Conservation (phyloP, 2,888 invertebrate genomes). For the Tenthredo amoena region DNA sequence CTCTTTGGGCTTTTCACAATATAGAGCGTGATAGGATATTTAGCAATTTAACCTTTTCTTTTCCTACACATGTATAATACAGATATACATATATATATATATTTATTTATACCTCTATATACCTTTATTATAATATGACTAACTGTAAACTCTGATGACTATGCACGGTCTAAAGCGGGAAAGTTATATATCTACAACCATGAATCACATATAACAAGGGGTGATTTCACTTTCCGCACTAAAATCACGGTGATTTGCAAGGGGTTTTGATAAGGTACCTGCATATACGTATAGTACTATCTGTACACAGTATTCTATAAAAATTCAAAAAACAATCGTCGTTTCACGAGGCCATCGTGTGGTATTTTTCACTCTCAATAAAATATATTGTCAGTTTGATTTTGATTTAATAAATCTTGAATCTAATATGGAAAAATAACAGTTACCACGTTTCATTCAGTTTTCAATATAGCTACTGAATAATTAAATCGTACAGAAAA, state of each 20-base stretch:
- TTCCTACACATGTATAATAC: neutral
- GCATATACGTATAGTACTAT: neutral
- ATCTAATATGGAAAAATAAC: neutral
- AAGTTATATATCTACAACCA: neutral
- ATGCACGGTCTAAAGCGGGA: constrained; percentile 25
- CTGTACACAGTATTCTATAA: neutral
- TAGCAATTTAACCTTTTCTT: constrained; percentile 15
- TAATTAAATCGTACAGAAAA: neutral
- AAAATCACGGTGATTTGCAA: neutral
- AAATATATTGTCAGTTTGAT: neutral
- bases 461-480: neutral
- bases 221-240: neutral
- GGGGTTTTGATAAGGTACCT: neutral
- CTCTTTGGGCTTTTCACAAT: constrained; percentile 40
- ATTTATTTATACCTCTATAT: neutral
- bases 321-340: neutral
- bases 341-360: neutral
- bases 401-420: neutral
- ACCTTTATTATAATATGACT: neutral
- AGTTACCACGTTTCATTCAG: neutral
- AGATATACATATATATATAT: neutral
- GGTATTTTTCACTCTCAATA: neutral
- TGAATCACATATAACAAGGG: constrained; percentile 20
- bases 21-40: constrained; percentile 23
- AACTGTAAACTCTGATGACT: constrained; percentile 30